Base-by-base conservation (phyloP, 2,888 invertebrate species). In the Dasysyrphus tricinctus region DNA sequence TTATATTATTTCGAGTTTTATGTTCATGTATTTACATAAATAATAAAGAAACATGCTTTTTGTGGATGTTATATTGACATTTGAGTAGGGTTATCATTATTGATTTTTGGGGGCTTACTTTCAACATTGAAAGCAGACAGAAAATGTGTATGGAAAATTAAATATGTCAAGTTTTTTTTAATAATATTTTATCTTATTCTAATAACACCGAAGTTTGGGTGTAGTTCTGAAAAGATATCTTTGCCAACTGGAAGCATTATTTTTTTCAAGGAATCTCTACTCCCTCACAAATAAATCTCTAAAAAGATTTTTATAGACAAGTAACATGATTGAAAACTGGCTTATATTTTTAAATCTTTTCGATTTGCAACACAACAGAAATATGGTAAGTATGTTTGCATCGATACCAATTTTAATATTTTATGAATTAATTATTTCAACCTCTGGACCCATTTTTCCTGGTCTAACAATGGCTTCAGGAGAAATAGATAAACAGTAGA, bases 21-120 rank as follows among this genome's bases (percentile, higher is more conserved):
- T 65, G 65, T 16, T 47, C 44, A 65, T 65, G 44, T 65, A 7
- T 34, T 32, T 29, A 29, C 65, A 65, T 65, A 65, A 65, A 63
- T 47, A 47, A 61, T 19, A 47, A 11, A 32, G 47, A n/a, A n/a
- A 16, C 65, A 47, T 24, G 65, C 11, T 47, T 32, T 63, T 61
- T 65, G 47, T 65, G 29, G 47, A 65, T 32, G 65, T 47, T 47
- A 16, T n/a, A 47, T 34, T 65, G 47, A 47, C 65, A 47, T n/a
- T 47, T 65, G 65, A 65, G 32, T 16, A 65, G 65, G 65, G 65
- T 65, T 47, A 16, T 32, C 65, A 16, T 32, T 65, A 65, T 65
- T 47, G 34, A 47, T 65, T 63, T 63, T 14, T 63, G 12, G 14
- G 14, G 24, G n/a, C 11, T 44, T 16, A 16, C 29, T 29, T 44